Conservation (phyloP, 2,113 vertebrate genomes). For the Syngnathus typhle region DNA sequence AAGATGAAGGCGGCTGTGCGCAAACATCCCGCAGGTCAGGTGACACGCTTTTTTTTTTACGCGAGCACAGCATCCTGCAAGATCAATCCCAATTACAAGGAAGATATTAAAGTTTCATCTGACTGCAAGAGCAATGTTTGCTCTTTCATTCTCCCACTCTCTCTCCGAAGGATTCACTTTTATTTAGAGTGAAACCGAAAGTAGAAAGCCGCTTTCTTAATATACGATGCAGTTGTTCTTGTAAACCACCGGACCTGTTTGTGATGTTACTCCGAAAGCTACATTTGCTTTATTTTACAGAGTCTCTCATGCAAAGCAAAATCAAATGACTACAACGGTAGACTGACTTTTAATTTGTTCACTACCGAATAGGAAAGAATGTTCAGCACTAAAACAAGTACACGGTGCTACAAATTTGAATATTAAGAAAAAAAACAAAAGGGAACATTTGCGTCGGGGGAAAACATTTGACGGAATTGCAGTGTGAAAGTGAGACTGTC, state of each 20-base stretch:
- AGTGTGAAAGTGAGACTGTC: neutral
- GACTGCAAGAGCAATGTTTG: slow-evolving; percentile 52
- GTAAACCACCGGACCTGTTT: slow-evolving; percentile 29
- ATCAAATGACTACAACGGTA: slow-evolving; percentile 27
- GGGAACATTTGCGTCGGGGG: neutral
- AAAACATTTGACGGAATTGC: neutral
- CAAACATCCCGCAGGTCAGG: slow-evolving; percentile 27
- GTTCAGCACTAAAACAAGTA: neutral
- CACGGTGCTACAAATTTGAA: neutral
- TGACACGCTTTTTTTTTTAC: slow-evolving; percentile 22
- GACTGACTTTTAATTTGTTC: slow-evolving; percentile 41
- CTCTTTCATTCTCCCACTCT: slow-evolving; percentile 35
- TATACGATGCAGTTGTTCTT: slow-evolving; percentile 23
- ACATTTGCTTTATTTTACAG: slow-evolving; percentile 18
- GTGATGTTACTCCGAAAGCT: slow-evolving; percentile 15
- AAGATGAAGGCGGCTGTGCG: slow-evolving; percentile 35
- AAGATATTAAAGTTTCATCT: slow-evolving; percentile 68
- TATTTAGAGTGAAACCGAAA: slow-evolving; percentile 51
- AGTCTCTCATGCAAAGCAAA: slow-evolving; percentile 27
- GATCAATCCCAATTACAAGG: slow-evolving; percentile 63
- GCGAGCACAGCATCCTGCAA: slow-evolving; percentile 42
- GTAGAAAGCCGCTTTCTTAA: slow-evolving; percentile 32
- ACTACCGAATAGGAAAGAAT: slow-evolving; percentile 15
- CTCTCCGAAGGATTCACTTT: slow-evolving; percentile 48
- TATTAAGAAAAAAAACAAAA: neutral